These are phyloP conservation scores for Cepaea hortensis DNA, from an alignment of 2,888 invertebrate species.

Conservation along the genomic window DNA sequence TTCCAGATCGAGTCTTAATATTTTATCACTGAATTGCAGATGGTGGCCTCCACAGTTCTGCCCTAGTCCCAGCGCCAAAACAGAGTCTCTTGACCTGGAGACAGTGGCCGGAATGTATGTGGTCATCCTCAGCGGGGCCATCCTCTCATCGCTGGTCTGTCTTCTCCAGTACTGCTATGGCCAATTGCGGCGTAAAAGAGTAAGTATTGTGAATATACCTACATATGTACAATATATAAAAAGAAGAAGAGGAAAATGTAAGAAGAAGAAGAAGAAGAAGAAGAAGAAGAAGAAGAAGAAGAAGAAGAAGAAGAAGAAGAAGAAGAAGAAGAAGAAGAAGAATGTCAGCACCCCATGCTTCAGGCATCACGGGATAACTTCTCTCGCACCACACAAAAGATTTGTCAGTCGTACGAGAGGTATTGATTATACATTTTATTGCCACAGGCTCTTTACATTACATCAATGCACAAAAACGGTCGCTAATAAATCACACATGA, in stretches of 20 bases:
- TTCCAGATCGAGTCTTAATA: too few relatives aligned
- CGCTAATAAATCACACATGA: too few relatives aligned
- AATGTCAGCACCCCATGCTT: conserved; percentile 5
- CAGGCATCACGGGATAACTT: too few relatives aligned
- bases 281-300: conserved; percentile 26
- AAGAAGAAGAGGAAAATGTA: too few relatives aligned
- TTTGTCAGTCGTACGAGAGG: too few relatives aligned
- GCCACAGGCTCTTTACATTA: too few relatives aligned
- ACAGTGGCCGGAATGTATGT: conserved; percentile 71
- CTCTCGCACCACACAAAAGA: too few relatives aligned
- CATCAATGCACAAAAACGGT: too few relatives aligned
- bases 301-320: conserved; percentile 19
- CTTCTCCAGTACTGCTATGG: conserved; percentile 54
- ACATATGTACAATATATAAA: too few relatives aligned
- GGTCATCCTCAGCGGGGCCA: conserved; percentile 63
- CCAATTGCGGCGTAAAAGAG: conserved; percentile 10
- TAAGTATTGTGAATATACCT: background rate
- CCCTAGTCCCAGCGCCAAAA: conserved; percentile 68
- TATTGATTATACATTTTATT: too few relatives aligned
- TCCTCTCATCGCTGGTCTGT: conserved; percentile 62
- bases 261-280: background rate
- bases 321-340: background rate
- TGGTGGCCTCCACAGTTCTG: conserved; percentile 71
- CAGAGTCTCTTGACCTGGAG: conserved; percentile 66
- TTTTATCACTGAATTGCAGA: conserved; percentile 51